phyloP scores from a whole-genome alignment of 35 echinoderm and acorn worm species.

The Lytechinus pictus region DNA sequence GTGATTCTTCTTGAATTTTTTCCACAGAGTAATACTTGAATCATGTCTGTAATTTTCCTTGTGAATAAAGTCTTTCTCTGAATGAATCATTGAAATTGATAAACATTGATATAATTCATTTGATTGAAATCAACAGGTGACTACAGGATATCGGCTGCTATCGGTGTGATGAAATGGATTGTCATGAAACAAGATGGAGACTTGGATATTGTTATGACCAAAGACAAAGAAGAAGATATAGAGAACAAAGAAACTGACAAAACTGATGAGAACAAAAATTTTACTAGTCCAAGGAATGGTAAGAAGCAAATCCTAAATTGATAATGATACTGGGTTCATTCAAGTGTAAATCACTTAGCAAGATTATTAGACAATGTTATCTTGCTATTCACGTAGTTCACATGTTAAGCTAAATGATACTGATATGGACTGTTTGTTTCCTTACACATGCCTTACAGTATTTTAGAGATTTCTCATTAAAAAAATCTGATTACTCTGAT shows the following conservation, averaged over 20 bases:
- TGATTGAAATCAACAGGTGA: conserved; percentile 60
- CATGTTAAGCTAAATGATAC: no score
- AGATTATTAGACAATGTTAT: no score
- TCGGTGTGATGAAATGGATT: conserved; percentile 80
- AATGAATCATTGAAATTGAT: no score
- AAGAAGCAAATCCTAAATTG: not conserved
- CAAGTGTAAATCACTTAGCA: no score
- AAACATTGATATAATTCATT: not conserved
- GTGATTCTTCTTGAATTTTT: no score
- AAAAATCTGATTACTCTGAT: not conserved
- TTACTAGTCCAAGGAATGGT: conserved; percentile 35
- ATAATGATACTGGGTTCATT: no score
- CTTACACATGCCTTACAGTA: not conserved
- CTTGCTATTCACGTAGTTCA: no score
- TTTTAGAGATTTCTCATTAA: not conserved
- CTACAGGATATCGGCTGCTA: conserved; percentile 77
- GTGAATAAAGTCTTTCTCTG: no score
- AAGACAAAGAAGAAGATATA: conserved; percentile 55
- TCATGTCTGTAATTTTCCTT: no score
- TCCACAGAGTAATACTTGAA: no score
- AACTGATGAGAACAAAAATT: conserved; percentile 28
- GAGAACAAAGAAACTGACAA: conserved; percentile 46
- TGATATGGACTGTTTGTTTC: no score
- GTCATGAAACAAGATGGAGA: conserved; percentile 82
- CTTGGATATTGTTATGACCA: conserved; percentile 50